These are phyloP conservation scores for Zophobas atratus DNA, from an alignment of 1,140 invertebrate genomes.

Conservation along the genomic window DNA sequence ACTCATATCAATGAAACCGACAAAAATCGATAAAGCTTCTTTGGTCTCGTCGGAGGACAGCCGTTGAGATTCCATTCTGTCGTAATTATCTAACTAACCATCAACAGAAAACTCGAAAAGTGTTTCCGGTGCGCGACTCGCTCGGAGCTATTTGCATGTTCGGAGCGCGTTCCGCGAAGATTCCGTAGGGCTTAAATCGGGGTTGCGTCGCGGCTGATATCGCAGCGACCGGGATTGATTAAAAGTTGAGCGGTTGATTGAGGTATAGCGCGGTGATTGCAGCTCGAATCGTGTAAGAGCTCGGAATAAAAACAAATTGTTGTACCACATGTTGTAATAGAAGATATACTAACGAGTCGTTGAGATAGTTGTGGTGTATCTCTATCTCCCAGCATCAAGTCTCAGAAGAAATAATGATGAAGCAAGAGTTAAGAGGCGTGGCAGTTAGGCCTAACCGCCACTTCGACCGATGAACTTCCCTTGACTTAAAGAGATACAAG, in stretches of 20 bases:
- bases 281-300: not conserved
- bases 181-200: constrained; percentile 11
- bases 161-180: not conserved
- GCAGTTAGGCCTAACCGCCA: constrained; percentile 45
- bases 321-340: constrained; percentile 24
- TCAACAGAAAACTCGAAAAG: constrained; percentile 24
- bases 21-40: constrained; percentile 1
- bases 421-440: constrained; percentile 46
- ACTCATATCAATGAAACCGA: constrained; percentile 21
- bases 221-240: not conserved
- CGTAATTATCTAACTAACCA: constrained; percentile 22
- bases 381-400: constrained; percentile 42
- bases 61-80: not conserved
- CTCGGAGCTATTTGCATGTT: constrained; percentile 26
- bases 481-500: constrained; percentile 42
- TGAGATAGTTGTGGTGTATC: constrained; percentile 38
- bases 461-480: constrained; percentile 49
- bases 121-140: constrained; percentile 18
- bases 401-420: constrained; percentile 47
- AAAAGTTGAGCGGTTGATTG: constrained; percentile 13
- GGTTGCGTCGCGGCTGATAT: constrained; percentile 17
- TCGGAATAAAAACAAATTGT: constrained; percentile 30
- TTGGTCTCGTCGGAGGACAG: no score
- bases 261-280: not conserved
- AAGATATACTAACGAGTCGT: constrained; percentile 28